A percentile compares a stretch with the other conserved stretches of the same genome.
phyloP scores from a whole-genome alignment of 2,888 invertebrate genomes.

The Tipula lateralis region DNA sequence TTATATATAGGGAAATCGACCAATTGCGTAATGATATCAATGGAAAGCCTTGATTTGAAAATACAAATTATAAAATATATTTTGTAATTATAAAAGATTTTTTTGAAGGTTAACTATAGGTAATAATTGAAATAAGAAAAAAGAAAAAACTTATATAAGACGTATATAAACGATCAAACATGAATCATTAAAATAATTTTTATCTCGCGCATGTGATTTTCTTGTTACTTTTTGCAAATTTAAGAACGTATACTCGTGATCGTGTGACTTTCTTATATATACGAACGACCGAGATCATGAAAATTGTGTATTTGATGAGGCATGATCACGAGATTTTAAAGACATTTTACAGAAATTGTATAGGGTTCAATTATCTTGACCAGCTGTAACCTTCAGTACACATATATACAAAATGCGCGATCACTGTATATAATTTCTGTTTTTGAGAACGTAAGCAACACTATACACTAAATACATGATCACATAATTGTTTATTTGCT shows the following conservation, averaged over 20 bases:
- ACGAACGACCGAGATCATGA: neutral
- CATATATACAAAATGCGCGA: neutral
- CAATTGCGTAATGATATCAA: neutral
- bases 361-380: neutral
- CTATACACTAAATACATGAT: too few relatives aligned
- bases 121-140: constrained; percentile 5
- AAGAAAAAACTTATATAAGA: neutral
- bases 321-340: neutral
- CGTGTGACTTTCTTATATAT: neutral
- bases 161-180: neutral
- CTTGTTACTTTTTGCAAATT: neutral
- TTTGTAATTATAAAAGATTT: constrained; percentile 19
- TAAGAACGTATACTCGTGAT: neutral
- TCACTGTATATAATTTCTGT: neutral
- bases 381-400: neutral
- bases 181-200: neutral
- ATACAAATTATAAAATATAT: neutral
- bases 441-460: neutral
- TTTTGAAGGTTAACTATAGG: neutral
- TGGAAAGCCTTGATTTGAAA: neutral
- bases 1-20: neutral
- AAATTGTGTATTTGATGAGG: neutral
- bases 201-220: neutral
- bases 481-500: neutral
- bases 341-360: neutral